These are phyloP conservation scores for Cherax quadricarinatus DNA, from an alignment of 1,140 invertebrate genomes.

Conservation along the genomic window DNA sequence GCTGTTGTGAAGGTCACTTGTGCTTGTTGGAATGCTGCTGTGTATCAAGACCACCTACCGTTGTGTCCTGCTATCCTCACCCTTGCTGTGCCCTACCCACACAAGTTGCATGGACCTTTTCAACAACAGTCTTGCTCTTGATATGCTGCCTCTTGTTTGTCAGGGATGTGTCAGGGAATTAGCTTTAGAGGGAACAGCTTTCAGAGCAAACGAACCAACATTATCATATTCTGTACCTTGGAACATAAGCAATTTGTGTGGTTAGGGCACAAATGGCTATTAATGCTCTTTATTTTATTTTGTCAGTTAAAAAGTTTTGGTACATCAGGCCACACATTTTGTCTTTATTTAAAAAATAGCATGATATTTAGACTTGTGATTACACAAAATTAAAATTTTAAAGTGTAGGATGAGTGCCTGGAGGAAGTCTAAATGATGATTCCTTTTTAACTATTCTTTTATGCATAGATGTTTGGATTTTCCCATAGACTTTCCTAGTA, in stretches of 20 bases:
- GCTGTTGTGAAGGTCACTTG: conserved; percentile 65
- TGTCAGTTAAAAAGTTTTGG: conserved; percentile 22
- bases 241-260: conserved; percentile 26
- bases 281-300: not conserved
- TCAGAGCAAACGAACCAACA: conserved; percentile 41
- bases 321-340: conserved; percentile 32
- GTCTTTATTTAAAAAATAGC: conserved; percentile 32
- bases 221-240: conserved; percentile 15
- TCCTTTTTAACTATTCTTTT: conserved; percentile 20
- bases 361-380: conserved; percentile 42
- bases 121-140: conserved; percentile 42
- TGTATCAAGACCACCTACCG: conserved; percentile 61
- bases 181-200: conserved; percentile 65
- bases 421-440: conserved; percentile 42
- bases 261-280: conserved; percentile 19
- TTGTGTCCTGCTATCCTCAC: conserved; percentile 49
- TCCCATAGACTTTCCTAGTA: conserved; percentile 27
- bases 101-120: conserved; percentile 19
- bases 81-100: conserved; percentile 38
- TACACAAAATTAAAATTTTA: conserved; percentile 13
- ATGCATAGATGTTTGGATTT: conserved; percentile 31
- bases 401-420: conserved; percentile 36
- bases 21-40: conserved; percentile 61
- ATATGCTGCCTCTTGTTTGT: conserved; percentile 63
- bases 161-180: conserved; percentile 68